A percentile compares a stretch with the other conserved stretches of the same genome.
Evolutionary conservation across 2,113 vertebrate species (phyloP).

Genomic region (Erythrolamprus reginae): DNA sequence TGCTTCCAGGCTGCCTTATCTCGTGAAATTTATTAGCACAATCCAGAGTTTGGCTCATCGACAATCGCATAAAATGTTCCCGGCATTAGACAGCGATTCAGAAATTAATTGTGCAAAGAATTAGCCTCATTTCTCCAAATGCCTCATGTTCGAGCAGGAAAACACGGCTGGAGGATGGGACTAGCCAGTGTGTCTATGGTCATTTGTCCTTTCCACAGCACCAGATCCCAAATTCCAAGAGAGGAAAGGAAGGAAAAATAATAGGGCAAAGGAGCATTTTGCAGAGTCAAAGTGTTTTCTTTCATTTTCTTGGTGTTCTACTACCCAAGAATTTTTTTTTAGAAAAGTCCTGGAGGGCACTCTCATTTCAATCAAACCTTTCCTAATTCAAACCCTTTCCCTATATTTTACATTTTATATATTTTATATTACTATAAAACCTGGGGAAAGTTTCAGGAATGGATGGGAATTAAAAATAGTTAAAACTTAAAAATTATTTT

Average conservation of each 20-base stretch:
- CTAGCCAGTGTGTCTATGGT: background rate
- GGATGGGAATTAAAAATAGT: too few species aligned
- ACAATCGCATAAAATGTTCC: background rate
- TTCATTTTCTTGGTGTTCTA: constrained; percentile 9
- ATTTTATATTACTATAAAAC: too few species aligned
- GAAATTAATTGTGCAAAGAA: background rate
- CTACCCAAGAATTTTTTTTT: background rate
- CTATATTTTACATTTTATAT: too few species aligned
- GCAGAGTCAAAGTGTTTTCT: background rate
- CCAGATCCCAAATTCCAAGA: background rate
- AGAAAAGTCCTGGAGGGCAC: too few species aligned
- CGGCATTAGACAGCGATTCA: background rate
- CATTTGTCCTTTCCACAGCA: background rate
- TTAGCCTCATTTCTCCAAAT: background rate
- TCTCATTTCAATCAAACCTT: too few species aligned
- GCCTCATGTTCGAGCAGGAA: background rate
- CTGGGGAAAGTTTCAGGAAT: too few species aligned
- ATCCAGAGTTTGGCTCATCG: background rate
- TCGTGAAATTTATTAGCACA: background rate
- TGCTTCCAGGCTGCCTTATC: background rate
- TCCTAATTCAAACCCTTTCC: background rate
- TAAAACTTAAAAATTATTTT: too few species aligned
- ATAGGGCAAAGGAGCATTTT: background rate
- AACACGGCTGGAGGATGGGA: background rate
- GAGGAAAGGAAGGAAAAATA: background rate